Percentiles rank a stretch among this genome's conserved stretches.
Evolutionary conservation across 2,888 invertebrate genomes (phyloP).

Genomic region (Plutella xylostella): DNA sequence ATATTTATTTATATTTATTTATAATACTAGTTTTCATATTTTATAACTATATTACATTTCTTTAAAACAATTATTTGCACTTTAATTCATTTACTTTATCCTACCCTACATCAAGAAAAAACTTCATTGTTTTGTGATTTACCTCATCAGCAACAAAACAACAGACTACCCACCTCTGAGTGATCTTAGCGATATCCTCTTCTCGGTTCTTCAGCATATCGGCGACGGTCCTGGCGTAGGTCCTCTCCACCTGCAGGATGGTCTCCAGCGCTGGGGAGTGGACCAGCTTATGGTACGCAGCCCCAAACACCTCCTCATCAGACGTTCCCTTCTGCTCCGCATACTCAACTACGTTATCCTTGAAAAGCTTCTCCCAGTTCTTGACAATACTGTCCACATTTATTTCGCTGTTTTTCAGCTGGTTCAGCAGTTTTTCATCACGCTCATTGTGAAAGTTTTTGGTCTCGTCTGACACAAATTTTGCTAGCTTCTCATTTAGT

Average conservation of each 20-base stretch:
- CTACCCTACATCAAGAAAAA: too few relatives aligned
- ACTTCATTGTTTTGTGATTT: too few relatives aligned
- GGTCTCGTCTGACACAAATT: conserved; percentile 76
- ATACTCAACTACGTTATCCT: conserved; percentile 85
- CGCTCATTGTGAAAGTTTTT: conserved; percentile 75
- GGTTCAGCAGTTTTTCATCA: conserved; percentile 71
- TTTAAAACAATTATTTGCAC: too few relatives aligned
- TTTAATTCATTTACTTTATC: too few relatives aligned
- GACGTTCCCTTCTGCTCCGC: conserved; percentile 84
- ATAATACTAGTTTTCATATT: too few relatives aligned
- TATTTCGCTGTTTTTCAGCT: conserved; percentile 71
- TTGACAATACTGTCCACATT: conserved; percentile 82
- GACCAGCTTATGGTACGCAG: conserved; percentile 84
- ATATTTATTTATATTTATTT: too few relatives aligned
- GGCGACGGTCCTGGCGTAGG: conserved; percentile 84
- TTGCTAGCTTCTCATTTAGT: conserved; percentile 67
- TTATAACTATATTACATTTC: too few relatives aligned
- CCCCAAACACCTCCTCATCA: conserved; percentile 88
- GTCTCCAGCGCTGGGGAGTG: conserved; percentile 90
- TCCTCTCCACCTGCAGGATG: conserved; percentile 88
- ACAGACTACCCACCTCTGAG: conserved; percentile 60
- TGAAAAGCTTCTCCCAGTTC: conserved; percentile 83
- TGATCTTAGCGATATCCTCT: conserved; percentile 76
- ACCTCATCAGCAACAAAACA: too few relatives aligned
- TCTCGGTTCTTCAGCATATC: conserved; percentile 80